Conservation (phyloP, 2,113 vertebrate species). For the Hippolais icterina region DNA sequence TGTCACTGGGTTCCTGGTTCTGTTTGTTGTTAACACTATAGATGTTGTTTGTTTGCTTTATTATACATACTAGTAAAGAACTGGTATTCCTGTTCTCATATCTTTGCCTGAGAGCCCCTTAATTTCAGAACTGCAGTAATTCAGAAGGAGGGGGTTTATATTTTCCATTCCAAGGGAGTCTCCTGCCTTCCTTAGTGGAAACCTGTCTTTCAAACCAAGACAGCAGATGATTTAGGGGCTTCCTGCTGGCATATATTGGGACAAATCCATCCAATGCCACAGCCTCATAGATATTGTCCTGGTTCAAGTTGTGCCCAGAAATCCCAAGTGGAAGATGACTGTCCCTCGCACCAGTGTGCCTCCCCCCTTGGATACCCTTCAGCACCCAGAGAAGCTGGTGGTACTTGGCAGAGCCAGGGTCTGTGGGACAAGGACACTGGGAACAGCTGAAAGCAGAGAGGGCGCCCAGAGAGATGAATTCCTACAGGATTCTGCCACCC, state of each 20-base stretch:
- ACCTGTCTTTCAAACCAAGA: too few species aligned
- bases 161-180: not conserved
- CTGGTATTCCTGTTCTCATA: too few species aligned
- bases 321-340: not conserved
- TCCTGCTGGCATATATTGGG: not conserved
- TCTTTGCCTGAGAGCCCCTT: too few species aligned
- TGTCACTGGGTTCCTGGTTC: too few species aligned
- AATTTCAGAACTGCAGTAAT: not conserved
- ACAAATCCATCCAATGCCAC: not conserved
- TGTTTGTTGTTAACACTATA: too few species aligned
- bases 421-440: not conserved
- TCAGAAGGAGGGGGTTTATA: not conserved
- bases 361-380: accelerated
- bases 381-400: accelerated
- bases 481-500: accelerated
- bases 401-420: not conserved
- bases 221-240: not conserved
- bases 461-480: accelerated
- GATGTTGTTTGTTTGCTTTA: too few species aligned
- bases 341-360: too few species aligned
- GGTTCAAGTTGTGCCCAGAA: not conserved
- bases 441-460: not conserved
- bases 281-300: not conserved
- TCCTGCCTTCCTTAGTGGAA: not conserved
- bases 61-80: too few species aligned